Percentiles rank a stretch among this genome's conserved stretches.
Evolutionary conservation across 2,113 vertebrate species (phyloP).

Genomic region (Myxocyprinus asiaticus): DNA sequence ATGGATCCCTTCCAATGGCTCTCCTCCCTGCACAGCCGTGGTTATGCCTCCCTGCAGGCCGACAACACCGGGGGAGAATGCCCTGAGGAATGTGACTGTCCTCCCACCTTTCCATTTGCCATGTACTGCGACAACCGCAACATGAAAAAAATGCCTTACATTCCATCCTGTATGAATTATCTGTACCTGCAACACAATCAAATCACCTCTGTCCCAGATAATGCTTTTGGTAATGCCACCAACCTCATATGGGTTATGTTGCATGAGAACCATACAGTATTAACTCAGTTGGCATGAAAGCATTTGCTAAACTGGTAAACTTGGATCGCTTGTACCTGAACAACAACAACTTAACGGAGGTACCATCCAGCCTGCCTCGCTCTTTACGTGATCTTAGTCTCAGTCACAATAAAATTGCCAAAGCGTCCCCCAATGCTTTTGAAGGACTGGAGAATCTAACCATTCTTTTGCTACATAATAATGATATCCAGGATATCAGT

Average conservation of each 20-base stretch:
- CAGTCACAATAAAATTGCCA: conserved; percentile 84
- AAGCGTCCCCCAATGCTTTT: conserved; percentile 79
- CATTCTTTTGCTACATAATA: conserved; percentile 87
- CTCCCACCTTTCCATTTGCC: conserved; percentile 86
- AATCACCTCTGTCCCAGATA: conserved; percentile 82
- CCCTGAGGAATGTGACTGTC: conserved; percentile 90
- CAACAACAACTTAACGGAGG: conserved; percentile 88
- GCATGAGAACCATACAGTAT: conserved; percentile 91
- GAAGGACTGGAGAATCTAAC: conserved; percentile 93
- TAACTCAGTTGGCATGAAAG: conserved; percentile 79
- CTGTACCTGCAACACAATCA: conserved; percentile 94
- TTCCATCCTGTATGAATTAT: conserved; percentile 91
- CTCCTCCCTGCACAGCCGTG: conserved; percentile 72
- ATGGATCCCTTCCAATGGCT: conserved; percentile 83
- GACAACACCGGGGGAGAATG: conserved; percentile 74
- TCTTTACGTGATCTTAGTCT: conserved; percentile 87
- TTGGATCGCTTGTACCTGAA: conserved; percentile 90
- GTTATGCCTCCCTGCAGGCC: conserved; percentile 56
- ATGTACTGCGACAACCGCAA: conserved; percentile 93
- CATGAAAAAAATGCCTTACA: conserved; percentile 83
- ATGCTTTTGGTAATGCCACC: conserved; percentile 86
- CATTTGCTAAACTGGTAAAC: conserved; percentile 81
- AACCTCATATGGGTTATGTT: conserved; percentile 90
- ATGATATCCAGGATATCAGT: conserved; percentile 84
- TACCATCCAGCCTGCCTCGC: conserved; percentile 84